Evolutionary conservation across 2,888 invertebrate genomes (phyloP), one percentile per base, ranked within the genome.

Genomic region (Merodon equestris): DNA sequence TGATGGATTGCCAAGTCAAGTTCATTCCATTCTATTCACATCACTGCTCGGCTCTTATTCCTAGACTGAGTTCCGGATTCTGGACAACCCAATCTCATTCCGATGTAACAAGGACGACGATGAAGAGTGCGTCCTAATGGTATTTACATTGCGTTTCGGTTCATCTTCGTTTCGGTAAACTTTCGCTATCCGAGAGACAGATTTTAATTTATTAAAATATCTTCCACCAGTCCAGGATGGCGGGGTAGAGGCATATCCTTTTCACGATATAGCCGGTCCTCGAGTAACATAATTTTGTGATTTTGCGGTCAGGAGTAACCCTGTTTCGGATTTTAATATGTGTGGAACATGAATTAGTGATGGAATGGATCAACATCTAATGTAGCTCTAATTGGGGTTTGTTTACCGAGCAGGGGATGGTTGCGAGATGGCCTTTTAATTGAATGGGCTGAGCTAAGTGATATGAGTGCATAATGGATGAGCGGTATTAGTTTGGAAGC

Each of bases 131-230:
- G 68, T 77, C 77, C 82, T 83, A 82, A 82, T 82, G 83, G 82
- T 83, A 82, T 83, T 83, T 83, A 73, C 81, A 76, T 76, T 72
- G 81, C 73, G 68, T 81, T 67, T 40, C 45, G 9, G 34, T 45
- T 27, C 27, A 27, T 27, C 27, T 27, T 27, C 27, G 27, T 27
- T 27, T 27, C 3, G 27, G 44, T 51, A 64, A 17, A 66, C 42
- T 71, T 70, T 36, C 58, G 42, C 57, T 61, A 70, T 61, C 36
- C 60, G 38, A 72, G 82, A 82, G 83, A 83, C 83, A 83, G 82
- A 82, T 82, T 82, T 83, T 83, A 83, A 82, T 83, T 82, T 82
- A 83, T 83, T 83, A 83, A 83, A 83, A 82, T 83, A 82, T 82
- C 82, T 53, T 82, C 15, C 27, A 44, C 7, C 40, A 10, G 40